Conservation (phyloP, 92 coral and sea anemone genomes). For the Heteractis magnifica region DNA sequence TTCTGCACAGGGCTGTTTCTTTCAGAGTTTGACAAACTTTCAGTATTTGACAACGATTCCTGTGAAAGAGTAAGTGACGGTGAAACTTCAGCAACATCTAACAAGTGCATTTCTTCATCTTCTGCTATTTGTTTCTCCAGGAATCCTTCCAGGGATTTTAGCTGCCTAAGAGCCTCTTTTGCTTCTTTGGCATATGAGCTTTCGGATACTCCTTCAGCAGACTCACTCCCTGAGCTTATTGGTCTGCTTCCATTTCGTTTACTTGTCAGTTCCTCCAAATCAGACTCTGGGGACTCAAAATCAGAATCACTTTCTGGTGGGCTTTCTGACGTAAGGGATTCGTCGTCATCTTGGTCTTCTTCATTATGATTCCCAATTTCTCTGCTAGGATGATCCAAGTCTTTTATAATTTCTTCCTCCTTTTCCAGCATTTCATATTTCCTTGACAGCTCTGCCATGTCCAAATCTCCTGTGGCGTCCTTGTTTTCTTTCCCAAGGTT, state of each 20-base stretch:
- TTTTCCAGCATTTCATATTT: slow-evolving; percentile 71
- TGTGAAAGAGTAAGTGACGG: slow-evolving; percentile 38
- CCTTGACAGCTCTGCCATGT: slow-evolving; percentile 75
- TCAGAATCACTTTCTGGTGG: slow-evolving; percentile 88
- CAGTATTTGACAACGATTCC: slow-evolving; percentile 24
- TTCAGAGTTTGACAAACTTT: slow-evolving; percentile 32
- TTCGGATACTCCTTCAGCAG: slow-evolving; percentile 13
- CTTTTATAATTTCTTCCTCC: slow-evolving; percentile 48
- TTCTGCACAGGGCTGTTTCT: slow-evolving; percentile 43
- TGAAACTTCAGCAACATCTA: neutral
- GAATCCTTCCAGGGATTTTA: slow-evolving; percentile 44
- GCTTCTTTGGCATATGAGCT: slow-evolving; percentile 15
- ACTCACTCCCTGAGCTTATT: slow-evolving; percentile 49
- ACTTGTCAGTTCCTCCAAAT: slow-evolving; percentile 57
- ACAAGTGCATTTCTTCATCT: slow-evolving; percentile 39
- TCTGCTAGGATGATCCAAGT: slow-evolving; percentile 24
- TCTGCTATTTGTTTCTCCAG: slow-evolving; percentile 55
- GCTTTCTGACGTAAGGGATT: slow-evolving; percentile 63
- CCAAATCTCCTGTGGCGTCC: slow-evolving; percentile 71
- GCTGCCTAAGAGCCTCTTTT: slow-evolving; percentile 14
- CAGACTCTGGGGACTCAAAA: slow-evolving; percentile 89
- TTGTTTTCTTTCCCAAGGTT: slow-evolving; percentile 74
- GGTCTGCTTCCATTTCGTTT: slow-evolving; percentile 34
- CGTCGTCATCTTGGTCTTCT: slow-evolving; percentile 34
- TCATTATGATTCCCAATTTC: slow-evolving; percentile 20